Evolutionary conservation across 1,140 invertebrate species (phyloP), one percentile per base, ranked within the genome.

Genomic region (Habropoda laboriosa): DNA sequence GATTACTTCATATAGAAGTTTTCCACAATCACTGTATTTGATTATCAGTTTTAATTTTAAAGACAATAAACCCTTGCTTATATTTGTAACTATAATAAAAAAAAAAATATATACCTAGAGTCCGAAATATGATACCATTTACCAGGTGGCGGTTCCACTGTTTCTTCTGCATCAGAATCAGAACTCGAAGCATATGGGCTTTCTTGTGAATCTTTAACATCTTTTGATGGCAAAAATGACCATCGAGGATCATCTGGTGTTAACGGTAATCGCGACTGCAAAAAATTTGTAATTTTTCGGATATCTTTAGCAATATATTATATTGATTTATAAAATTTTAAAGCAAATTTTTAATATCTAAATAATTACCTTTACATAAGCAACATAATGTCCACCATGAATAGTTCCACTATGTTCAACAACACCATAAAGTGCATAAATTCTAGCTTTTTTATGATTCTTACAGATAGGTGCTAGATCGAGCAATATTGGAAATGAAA

Each of bases 41-140:
- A n/a, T n/a, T n/a, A n/a, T n/a, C n/a, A n/a, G n/a, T n/a, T n/a
- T n/a, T n/a, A n/a, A n/a, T n/a, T n/a, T n/a, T n/a, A n/a, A n/a
- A n/a, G n/a, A n/a, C n/a, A n/a, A n/a, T n/a, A n/a, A n/a, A n/a
- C n/a, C n/a, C n/a, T n/a, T n/a, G n/a, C n/a, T n/a, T n/a, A n/a
- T n/a, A n/a, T n/a, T n/a, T n/a, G n/a, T n/a, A n/a, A n/a, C n/a
- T n/a, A n/a, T n/a, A n/a, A n/a, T n/a, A n/a, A n/a, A 16, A 38
- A 55, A 78, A 72, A 68, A 30, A 3, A 13, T 63, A 49, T 38
- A 66, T 83, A 93, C 92, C 95, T 94, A 71, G 96, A 96, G 93
- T 99, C 99, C 74, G 98, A 99, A 57, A 99, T 96, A 90, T 97
- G 96, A 93, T 96, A 99, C 99, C 99, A 99, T 87, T 95, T 95